These are phyloP conservation scores for Nephrotoma guestfalica DNA, from an alignment of 2,888 invertebrate genomes.

Conservation along the genomic window DNA sequence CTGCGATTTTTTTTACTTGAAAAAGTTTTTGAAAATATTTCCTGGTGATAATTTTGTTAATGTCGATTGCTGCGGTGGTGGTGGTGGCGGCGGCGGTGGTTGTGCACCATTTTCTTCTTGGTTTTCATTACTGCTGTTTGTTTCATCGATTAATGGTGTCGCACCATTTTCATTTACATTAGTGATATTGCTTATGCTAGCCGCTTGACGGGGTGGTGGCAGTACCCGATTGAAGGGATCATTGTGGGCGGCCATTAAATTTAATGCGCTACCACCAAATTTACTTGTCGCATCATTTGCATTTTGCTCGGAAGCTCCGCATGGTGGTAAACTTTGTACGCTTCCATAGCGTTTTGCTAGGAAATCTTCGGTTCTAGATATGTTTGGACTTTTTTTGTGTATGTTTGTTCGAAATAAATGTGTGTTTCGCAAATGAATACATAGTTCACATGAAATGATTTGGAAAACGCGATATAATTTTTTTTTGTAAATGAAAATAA, in stretches of 20 bases:
- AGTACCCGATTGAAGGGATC: slow-evolving; percentile 8
- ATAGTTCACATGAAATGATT: neutral
- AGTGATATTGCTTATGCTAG: neutral
- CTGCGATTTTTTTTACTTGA: slow-evolving; percentile 56
- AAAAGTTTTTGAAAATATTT: slow-evolving; percentile 91
- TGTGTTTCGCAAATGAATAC: neutral
- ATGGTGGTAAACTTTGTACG: slow-evolving; percentile 8
- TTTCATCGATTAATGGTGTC: slow-evolving; percentile 4
- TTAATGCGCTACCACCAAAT: slow-evolving; percentile 11
- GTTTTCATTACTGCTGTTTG: slow-evolving; percentile 15
- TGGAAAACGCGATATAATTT: neutral
- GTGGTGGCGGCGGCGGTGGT: slow-evolving; percentile 27
- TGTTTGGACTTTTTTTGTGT: neutral
- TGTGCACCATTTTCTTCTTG: slow-evolving; percentile 21
- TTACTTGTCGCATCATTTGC: slow-evolving; percentile 1
- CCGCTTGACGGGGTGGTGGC: neutral
- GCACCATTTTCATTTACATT: slow-evolving; percentile 1
- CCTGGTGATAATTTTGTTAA: slow-evolving; percentile 59
- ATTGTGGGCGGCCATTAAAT: slow-evolving; percentile 7
- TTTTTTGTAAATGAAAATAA: neutral
- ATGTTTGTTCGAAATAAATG: neutral
- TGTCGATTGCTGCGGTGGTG: slow-evolving; percentile 24
- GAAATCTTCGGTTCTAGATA: neutral
- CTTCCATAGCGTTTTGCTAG: slow-evolving; percentile 6
- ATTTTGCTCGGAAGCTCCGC: neutral